These are phyloP conservation scores for Triplophysa tibetana DNA, from an alignment of 2,113 vertebrate species.

Conservation along the genomic window DNA sequence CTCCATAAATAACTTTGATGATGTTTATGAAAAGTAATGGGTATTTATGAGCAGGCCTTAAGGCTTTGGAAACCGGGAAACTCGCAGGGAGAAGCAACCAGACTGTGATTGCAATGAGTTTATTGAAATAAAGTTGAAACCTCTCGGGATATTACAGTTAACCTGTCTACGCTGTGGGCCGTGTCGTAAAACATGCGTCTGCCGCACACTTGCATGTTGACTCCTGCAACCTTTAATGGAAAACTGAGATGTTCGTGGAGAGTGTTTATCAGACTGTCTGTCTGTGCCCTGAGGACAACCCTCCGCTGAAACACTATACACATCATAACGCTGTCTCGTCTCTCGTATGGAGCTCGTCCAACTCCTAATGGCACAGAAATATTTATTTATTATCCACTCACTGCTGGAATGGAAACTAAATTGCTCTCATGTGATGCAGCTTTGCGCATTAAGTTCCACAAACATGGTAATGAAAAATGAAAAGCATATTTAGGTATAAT, in stretches of 20 bases:
- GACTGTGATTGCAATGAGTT: constrained; percentile 69
- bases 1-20: constrained; percentile 87
- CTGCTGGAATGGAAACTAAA: constrained; percentile 59
- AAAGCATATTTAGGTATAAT: constrained; percentile 51
- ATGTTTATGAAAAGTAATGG: constrained; percentile 89
- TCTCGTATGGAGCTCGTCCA: constrained; percentile 61
- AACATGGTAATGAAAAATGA: constrained; percentile 47
- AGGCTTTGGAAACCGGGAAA: constrained; percentile 64
- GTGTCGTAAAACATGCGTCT: constrained; percentile 61
- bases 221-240: constrained; percentile 54
- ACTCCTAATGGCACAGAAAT: constrained; percentile 60
- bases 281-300: constrained; percentile 62
- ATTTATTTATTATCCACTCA: constrained; percentile 59
- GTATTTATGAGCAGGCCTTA: constrained; percentile 68
- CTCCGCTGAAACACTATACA: constrained; percentile 60
- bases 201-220: constrained; percentile 56
- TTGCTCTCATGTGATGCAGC: constrained; percentile 43
- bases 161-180: constrained; percentile 62
- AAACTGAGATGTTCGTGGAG: constrained; percentile 47
- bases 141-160: constrained; percentile 69
- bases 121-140: constrained; percentile 73
- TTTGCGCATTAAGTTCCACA: constrained; percentile 60
- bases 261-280: constrained; percentile 70
- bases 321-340: constrained; percentile 66
- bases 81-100: constrained; percentile 54